Evolutionary conservation across 1,140 invertebrate species (phyloP), one percentile per base, ranked within the genome.

Genomic region (Eupeodes corollae): DNA sequence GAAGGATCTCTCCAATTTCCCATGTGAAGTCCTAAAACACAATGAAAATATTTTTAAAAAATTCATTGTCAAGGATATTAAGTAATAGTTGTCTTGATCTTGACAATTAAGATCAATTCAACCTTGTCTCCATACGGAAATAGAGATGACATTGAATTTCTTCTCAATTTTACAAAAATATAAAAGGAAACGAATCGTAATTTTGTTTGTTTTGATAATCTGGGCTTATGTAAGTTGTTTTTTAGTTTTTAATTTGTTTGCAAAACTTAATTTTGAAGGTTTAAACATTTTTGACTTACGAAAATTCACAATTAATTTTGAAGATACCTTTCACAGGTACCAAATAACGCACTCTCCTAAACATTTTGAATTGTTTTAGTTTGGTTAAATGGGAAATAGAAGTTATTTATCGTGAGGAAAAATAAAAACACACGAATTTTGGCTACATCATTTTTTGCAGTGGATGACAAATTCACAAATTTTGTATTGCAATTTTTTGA

Each of bases 131-230:
- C n/a, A 31, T 41, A 31, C 49, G 45, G 39, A 45, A 46, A 48
- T 47, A 52, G 49, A 34, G 30, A 30, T 16, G 48, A 34, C 49
- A 52, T 59, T 59, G 11, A 16, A 15, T 56, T 38, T 39, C 34
- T 54, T 46, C 43, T 12, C 15, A 50, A 44, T 35, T 34, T 41
- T 42, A n/a, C 11, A 30, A 48, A 14, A 48, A 46, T 26, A 42
- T 32, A 32, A 14, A 6, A n/a, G 42, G 26, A 44, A 44, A 32
- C 10, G 6, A 14, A 38, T 10, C 34, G 38, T 13, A 42, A 50
- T 37, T 26, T 45, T 34, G 46, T 53, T 44, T 37, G 48, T 37
- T 13, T 37, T 37, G 15, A 37, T 13, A 37, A 37, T 6, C 35
- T 37, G 35, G 13, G 15, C 5, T 15, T 37, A 37, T 37, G 35